Evolutionary conservation across 2,113 vertebrate species (phyloP).

Genomic region (Brachyhypopomus gauderio): DNA sequence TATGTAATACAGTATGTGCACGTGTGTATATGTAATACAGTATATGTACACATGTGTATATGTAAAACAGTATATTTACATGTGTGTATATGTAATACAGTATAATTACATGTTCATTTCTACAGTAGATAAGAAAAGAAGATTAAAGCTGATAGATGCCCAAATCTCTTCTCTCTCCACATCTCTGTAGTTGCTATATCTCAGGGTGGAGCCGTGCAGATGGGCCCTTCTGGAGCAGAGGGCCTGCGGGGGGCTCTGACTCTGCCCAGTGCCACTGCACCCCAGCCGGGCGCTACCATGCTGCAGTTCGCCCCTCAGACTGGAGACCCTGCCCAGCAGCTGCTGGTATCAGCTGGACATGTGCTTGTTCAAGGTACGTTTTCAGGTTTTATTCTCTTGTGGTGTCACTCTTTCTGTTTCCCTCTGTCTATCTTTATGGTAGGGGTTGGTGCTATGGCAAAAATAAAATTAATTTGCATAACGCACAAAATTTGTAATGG

Average conservation of each 20-base stretch:
- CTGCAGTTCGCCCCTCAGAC: constrained; percentile 83
- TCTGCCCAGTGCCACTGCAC: constrained; percentile 77
- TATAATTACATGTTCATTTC: too few species aligned
- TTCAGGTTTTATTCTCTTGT: neutral
- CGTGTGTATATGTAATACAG: neutral
- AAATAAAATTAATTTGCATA: too few species aligned
- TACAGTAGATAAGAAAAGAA: too few species aligned
- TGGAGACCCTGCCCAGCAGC: constrained; percentile 82
- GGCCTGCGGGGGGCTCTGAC: constrained; percentile 76
- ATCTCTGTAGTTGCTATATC: constrained; percentile 79
- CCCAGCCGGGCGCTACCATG: constrained; percentile 81
- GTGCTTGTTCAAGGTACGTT: constrained; percentile 89
- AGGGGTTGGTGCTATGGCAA: too few species aligned
- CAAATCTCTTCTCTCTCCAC: neutral
- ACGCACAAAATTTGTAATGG: too few species aligned
- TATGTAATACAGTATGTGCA: too few species aligned
- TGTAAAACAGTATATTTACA: too few species aligned
- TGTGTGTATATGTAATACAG: too few species aligned
- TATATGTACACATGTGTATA: neutral
- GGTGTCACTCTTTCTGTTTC: neutral
- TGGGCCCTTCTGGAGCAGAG: constrained; percentile 75
- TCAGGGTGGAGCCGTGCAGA: constrained; percentile 84
- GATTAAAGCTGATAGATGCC: too few species aligned
- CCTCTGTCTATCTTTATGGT: too few species aligned
- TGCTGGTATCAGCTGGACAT: constrained; percentile 87